These are phyloP conservation scores for Nemoura dubitans DNA, from an alignment of 2,888 invertebrate genomes.

Conservation along the genomic window DNA sequence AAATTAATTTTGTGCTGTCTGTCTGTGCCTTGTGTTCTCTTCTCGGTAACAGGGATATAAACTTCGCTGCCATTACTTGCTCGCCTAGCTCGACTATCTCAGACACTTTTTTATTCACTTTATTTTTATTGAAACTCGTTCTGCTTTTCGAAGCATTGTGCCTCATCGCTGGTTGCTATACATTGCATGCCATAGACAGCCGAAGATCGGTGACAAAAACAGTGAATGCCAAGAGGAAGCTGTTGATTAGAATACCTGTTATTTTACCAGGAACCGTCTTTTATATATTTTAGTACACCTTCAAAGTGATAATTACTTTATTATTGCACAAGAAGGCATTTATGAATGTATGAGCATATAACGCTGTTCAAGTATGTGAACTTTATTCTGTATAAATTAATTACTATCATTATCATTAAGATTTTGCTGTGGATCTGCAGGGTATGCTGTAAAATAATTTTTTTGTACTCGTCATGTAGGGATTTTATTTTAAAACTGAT, in stretches of 20 bases:
- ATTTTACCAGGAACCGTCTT: background rate
- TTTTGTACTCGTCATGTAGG: no score
- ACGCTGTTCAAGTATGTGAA: no score
- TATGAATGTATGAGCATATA: background rate
- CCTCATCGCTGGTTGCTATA: background rate
- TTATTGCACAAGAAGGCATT: background rate
- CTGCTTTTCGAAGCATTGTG: background rate
- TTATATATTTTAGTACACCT: background rate
- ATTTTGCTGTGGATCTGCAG: no score
- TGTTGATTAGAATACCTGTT: background rate
- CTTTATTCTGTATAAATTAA: no score
- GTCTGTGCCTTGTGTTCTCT: no score
- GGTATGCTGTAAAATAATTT: background rate
- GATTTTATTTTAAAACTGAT: no score
- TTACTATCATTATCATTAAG: no score
- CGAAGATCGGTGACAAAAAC: background rate
- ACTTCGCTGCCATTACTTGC: background rate
- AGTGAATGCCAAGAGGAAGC: background rate
- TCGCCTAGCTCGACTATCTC: background rate
- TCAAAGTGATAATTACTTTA: constrained; percentile 9
- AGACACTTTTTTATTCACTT: background rate
- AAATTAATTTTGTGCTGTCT: no score
- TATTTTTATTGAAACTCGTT: background rate
- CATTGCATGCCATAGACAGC: background rate
- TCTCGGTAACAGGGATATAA: no score